Base-by-base conservation (phyloP, 2,113 vertebrate genomes). In the Zingel zingel region DNA sequence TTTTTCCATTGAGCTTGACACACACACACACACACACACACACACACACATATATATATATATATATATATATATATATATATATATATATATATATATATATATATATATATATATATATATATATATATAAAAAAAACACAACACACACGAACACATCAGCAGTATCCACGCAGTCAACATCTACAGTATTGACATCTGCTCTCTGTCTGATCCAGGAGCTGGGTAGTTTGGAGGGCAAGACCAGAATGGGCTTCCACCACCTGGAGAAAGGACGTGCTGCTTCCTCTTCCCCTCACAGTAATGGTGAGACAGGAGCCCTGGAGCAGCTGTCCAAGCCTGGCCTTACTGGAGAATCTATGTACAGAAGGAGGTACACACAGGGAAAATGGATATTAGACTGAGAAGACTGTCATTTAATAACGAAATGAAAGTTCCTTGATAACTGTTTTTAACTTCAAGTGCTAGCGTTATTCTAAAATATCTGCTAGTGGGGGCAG, bases 211-310 rank as follows among this genome's bases (percentile, higher is more conserved):
- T 80, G 57, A 79, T 62, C 25, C 81, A 96, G 98, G 97, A 99
- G 78, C 85, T 95, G 61, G 95, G 96, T 84, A 91, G 51, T 80
- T 65, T 96, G 9, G 97, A 99, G 81, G 90, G 93, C 0, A 98
- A 96, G 88, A 82, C 93, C 15, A 87, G 87, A 50, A 74, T 94
- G 69, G 90, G 93, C 18, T 91, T 89, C 6, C 92, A 94, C 62
- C 95, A 94, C 15, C 91, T 95, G 51, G 93, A 93, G 19, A 86
- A 93, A 85, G 92, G 80, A 16, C 94, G 92, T 57, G 87, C 94
- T 36, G 89, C 90, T 3, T 92, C 88, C 30, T 81, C 94, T 2
- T 94, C 93, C 21, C 94, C 95, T 72, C 91, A 95, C 65, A 94
- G 79, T 61, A 95, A 90, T 51, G 27, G 86, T 30, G 91, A 88